Evolutionary conservation across 2,888 invertebrate genomes (phyloP).

Genomic region (Machimus rusticus): DNA sequence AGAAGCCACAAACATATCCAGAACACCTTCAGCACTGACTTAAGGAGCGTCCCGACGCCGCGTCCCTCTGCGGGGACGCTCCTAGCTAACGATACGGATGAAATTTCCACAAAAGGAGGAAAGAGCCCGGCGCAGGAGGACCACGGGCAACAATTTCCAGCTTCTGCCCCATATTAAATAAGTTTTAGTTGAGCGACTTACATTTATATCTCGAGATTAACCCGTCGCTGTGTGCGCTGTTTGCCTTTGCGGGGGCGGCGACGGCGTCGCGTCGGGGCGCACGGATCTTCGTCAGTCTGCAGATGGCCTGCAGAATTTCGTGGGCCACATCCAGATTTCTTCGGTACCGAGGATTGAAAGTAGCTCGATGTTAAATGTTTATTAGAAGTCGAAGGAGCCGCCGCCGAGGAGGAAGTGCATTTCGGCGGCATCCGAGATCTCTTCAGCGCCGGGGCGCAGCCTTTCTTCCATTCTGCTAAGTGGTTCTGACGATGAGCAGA

Average conservation of each 20-base stretch:
- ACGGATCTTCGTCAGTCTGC: neutral
- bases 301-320: slow-evolving; percentile 8
- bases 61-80: neutral
- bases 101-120: slow-evolving; percentile 3
- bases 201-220: slow-evolving; percentile 30
- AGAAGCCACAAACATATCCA: slow-evolving; percentile 27
- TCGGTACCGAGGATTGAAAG: neutral
- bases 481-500: slow-evolving; percentile 11
- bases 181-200: slow-evolving; percentile 32
- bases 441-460: neutral
- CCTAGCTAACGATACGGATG: neutral
- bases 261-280: neutral
- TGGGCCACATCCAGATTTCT: slow-evolving; percentile 20
- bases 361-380: slow-evolving; percentile 35
- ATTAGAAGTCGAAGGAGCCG: slow-evolving; percentile 25
- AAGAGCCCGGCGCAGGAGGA: neutral
- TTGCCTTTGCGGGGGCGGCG: neutral
- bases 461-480: neutral
- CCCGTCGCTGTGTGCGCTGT: neutral
- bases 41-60: neutral
- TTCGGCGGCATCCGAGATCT: neutral
- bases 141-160: slow-evolving; percentile 3
- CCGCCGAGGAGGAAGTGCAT: neutral
- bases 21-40: neutral
- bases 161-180: slow-evolving; percentile 26